These are phyloP conservation scores for Trypoxylon attenuatum DNA, from an alignment of 2,888 invertebrate genomes.

Conservation along the genomic window DNA sequence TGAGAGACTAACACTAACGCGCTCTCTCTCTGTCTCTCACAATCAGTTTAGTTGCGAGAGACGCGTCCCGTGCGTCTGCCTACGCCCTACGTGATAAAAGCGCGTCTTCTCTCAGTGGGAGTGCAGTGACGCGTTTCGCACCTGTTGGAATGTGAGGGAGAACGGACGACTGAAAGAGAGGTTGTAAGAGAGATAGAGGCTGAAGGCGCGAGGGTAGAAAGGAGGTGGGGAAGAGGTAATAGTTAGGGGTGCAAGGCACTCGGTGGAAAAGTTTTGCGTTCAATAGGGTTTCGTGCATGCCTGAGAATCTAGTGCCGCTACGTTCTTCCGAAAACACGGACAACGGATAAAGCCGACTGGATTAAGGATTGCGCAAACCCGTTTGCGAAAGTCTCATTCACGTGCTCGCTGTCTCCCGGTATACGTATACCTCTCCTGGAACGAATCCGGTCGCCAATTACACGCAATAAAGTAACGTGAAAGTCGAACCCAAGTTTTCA, in stretches of 20 bases:
- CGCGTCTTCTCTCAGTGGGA: slow-evolving; percentile 39
- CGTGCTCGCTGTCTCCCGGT: slow-evolving; percentile 2
- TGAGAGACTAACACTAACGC: slow-evolving; percentile 9
- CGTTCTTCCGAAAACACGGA: slow-evolving; percentile 21
- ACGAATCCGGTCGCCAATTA: slow-evolving; percentile 46
- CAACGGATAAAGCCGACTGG: slow-evolving; percentile 28
- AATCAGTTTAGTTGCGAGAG: no score
- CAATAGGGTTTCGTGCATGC: slow-evolving; percentile 22
- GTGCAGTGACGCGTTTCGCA: slow-evolving; percentile 60
- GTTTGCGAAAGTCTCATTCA: slow-evolving; percentile 53
- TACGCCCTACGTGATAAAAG: slow-evolving; percentile 48
- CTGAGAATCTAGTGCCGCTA: slow-evolving; percentile 2
- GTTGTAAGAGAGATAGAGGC: slow-evolving; percentile 15
- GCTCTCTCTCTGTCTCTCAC: slow-evolving; percentile 7
- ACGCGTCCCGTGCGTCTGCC: slow-evolving; percentile 39
- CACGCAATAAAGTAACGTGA: slow-evolving; percentile 40
- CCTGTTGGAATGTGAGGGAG: slow-evolving; percentile 66
- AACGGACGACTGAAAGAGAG: slow-evolving; percentile 7
- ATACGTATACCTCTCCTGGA: slow-evolving; percentile 1
- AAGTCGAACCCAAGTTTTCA: slow-evolving; percentile 44
- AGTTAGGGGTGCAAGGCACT: slow-evolving; percentile 21
- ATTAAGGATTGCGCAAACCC: slow-evolving; percentile 52
- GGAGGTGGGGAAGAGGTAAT: neutral
- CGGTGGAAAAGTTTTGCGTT: slow-evolving; percentile 45
- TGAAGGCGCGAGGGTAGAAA: slow-evolving; percentile 19